A percentile compares a stretch with the other conserved stretches of the same genome.
These are phyloP conservation scores for Drosophila hydei DNA, from an alignment of 1,140 invertebrate genomes.

Conservation along the genomic window DNA sequence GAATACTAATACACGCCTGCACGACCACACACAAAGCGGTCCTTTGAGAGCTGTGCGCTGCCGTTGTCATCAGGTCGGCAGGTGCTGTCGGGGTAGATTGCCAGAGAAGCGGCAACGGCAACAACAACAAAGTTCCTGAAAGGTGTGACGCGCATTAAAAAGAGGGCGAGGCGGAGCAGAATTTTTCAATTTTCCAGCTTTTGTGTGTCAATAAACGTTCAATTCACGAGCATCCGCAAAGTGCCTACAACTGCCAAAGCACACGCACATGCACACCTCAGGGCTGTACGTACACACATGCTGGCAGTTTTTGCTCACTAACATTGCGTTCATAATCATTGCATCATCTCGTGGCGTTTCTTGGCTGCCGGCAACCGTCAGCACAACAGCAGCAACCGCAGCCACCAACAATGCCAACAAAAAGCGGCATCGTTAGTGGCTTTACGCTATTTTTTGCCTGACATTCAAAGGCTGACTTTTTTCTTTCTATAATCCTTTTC, in stretches of 20 bases:
- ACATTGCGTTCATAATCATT: slow-evolving; percentile 75
- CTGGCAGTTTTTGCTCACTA: slow-evolving; percentile 44
- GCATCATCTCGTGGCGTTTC: slow-evolving; percentile 32
- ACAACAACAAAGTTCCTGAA: slow-evolving; percentile 45
- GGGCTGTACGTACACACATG: slow-evolving; percentile 20
- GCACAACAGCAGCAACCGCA: slow-evolving; percentile 12
- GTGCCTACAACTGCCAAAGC: slow-evolving; percentile 73
- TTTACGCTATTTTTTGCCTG: slow-evolving; percentile 47
- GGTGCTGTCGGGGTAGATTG: slow-evolving; percentile 49
- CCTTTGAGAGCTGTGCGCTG: slow-evolving; percentile 55
- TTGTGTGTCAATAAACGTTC: slow-evolving; percentile 82
- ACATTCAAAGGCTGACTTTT: slow-evolving; percentile 25
- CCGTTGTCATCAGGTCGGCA: slow-evolving; percentile 45
- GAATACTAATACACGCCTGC: slow-evolving; percentile 66
- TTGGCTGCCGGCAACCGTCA: slow-evolving; percentile 10
- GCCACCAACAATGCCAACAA: slow-evolving; percentile 60
- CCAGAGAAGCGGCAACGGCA: slow-evolving; percentile 26
- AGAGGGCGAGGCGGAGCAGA: slow-evolving; percentile 50
- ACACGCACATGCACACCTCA: slow-evolving; percentile 26
- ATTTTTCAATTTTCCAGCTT: slow-evolving; percentile 81
- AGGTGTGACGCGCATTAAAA: slow-evolving; percentile 65
- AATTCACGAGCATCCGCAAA: slow-evolving; percentile 75
- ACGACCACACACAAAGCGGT: slow-evolving; percentile 65
- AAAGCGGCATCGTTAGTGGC: slow-evolving; percentile 65
- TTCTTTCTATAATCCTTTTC: slow-evolving; percentile 36